Evolutionary conservation across 2,888 invertebrate genomes (phyloP).

Genomic region (Leptarthrus brevirostris): DNA sequence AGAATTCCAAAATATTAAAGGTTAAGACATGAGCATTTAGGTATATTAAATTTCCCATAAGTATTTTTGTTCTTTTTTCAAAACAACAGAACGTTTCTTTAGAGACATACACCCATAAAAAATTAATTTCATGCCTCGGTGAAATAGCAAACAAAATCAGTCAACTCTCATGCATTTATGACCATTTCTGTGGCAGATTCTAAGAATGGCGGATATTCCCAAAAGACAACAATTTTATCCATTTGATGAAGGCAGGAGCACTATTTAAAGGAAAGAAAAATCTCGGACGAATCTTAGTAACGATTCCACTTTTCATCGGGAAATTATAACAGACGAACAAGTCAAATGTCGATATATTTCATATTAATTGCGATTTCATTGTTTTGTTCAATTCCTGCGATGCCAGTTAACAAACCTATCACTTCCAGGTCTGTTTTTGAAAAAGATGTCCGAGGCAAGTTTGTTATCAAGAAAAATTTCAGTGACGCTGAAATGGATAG

Average conservation of each 20-base stretch:
- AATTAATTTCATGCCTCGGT: conserved; percentile 38
- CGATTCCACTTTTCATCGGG: not conserved
- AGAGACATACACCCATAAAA: conserved; percentile 38
- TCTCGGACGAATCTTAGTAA: not conserved
- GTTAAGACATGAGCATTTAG: too few species aligned
- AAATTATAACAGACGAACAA: conserved; percentile 10
- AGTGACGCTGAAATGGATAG: not conserved
- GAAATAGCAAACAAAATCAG: conserved; percentile 16
- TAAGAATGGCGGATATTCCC: not conserved
- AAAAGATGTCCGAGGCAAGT: not conserved
- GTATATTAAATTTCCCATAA: too few species aligned
- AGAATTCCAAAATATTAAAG: too few species aligned
- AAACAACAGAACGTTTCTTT: too few species aligned
- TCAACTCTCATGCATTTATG: not conserved
- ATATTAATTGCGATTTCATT: conserved; percentile 11
- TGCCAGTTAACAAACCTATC: not conserved
- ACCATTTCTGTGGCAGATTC: too few species aligned
- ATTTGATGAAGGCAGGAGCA: not conserved
- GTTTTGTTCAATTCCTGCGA: conserved; percentile 1
- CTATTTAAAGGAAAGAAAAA: conserved; percentile 23
- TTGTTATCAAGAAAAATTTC: not conserved
- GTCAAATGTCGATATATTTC: conserved; percentile 25
- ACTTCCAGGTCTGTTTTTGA: conserved; percentile 12
- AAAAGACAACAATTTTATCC: not conserved
- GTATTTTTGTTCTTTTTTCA: too few species aligned